Conservation (phyloP, 2,888 invertebrate genomes). For the Limulus polyphemus region DNA sequence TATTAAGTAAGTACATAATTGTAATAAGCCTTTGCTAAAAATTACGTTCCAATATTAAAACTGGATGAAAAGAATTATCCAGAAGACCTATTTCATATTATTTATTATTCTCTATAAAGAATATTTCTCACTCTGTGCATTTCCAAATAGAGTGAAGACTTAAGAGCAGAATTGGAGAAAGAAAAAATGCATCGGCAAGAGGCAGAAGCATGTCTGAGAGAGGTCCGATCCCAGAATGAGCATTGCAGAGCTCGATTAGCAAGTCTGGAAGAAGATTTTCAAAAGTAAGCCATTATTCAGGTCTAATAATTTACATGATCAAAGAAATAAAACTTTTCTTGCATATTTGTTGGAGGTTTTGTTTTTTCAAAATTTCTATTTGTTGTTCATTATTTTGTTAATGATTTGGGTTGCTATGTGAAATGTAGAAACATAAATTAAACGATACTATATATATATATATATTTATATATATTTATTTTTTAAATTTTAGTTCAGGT, state of each 20-base stretch:
- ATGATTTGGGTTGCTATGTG: no score
- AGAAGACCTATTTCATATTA: no score
- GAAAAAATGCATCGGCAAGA: conserved; percentile 4
- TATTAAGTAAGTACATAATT: background rate
- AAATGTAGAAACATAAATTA: no score
- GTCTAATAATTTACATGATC: background rate
- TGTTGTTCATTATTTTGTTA: no score
- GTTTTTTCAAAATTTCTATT: no score
- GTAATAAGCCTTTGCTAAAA: background rate
- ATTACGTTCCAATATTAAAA: background rate
- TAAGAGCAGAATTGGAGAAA: background rate
- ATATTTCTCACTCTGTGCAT: background rate
- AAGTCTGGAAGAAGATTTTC: conserved; percentile 4
- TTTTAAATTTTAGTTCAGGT: no score
- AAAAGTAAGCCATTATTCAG: conserved; percentile 2
- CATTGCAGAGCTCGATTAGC: conserved; percentile 2
- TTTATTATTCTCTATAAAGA: no score
- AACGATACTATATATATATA: no score
- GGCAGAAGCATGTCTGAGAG: conserved; percentile 3
- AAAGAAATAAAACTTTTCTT: no score
- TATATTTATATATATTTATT: no score
- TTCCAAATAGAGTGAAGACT: background rate
- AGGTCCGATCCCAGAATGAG: conserved; percentile 1
- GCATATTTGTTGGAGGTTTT: no score
- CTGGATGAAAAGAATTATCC: no score